A percentile compares a stretch with the other conserved stretches of the same genome.
These are phyloP conservation scores for Montipora capricornis DNA, from an alignment of 64 coral and sea anemone species.

Conservation along the genomic window DNA sequence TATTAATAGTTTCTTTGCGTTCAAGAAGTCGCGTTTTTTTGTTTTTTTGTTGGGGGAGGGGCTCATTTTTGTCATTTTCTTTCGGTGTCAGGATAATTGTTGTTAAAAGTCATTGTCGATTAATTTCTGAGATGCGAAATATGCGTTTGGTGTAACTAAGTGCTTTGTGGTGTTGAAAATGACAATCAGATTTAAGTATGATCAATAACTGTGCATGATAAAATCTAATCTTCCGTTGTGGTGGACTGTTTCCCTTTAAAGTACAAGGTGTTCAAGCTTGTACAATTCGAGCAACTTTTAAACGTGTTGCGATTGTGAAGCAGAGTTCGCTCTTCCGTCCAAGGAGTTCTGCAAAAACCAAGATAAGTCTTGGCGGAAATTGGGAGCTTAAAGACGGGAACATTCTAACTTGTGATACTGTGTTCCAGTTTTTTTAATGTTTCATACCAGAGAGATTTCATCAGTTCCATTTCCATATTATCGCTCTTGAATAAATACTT, in stretches of 20 bases:
- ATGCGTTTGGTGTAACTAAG: background rate
- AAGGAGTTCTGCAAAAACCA: background rate
- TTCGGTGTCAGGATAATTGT: no score
- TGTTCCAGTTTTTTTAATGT: background rate
- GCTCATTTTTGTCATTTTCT: no score
- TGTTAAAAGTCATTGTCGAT: background rate
- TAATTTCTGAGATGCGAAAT: background rate
- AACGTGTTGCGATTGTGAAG: constrained; percentile 1
- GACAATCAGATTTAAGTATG: background rate
- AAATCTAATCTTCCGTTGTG: background rate
- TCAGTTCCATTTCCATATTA: background rate
- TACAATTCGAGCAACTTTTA: background rate
- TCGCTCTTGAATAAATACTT: background rate
- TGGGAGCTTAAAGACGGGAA: background rate
- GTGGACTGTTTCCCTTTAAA: background rate
- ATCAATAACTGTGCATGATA: background rate
- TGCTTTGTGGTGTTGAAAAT: background rate
- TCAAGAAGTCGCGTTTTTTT: no score
- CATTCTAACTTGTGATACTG: background rate
- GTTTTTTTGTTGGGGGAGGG: no score
- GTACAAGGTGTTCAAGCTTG: background rate
- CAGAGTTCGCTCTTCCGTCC: background rate
- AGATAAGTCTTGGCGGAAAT: constrained; percentile 20
- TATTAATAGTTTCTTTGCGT: background rate
- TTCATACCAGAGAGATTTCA: background rate